Percentiles rank a stretch among this genome's conserved stretches.
Conservation (phyloP, 2,113 vertebrate species). For the Stigmatopora argus region DNA sequence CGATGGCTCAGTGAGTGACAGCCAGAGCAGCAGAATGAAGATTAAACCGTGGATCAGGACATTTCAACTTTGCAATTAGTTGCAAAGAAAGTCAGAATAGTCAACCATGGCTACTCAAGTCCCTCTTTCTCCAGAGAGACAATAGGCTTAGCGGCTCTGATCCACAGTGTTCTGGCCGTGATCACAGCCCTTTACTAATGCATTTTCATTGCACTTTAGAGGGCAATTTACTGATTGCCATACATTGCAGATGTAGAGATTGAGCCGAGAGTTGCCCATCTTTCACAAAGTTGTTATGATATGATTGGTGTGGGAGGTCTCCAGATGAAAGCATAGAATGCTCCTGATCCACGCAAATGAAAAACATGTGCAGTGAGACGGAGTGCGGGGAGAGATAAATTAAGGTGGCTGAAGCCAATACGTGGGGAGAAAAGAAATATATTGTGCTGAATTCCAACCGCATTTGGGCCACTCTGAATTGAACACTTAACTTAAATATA, state of each 20-base stretch:
- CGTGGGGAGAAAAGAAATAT: constrained; percentile 42
- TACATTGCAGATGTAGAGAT: constrained; percentile 42
- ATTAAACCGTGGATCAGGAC: constrained; percentile 62
- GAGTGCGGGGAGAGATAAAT: constrained; percentile 43
- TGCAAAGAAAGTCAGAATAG: constrained; percentile 53
- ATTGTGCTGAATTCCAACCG: constrained; percentile 29
- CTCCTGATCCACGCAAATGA: constrained; percentile 40
- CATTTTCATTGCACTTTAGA: constrained; percentile 48
- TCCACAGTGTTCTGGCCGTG: constrained; percentile 51
- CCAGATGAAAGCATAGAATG: constrained; percentile 17
- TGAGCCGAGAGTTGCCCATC: constrained; percentile 24
- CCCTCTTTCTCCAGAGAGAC: constrained; percentile 65
- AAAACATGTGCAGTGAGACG: constrained; percentile 45
- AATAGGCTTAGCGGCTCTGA: constrained; percentile 59
- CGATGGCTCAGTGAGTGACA: constrained; percentile 52
- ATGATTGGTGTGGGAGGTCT: constrained; percentile 26
- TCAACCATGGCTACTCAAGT: constrained; percentile 48
- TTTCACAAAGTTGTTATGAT: constrained; percentile 28
- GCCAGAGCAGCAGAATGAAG: constrained; percentile 53
- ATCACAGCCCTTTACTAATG: constrained; percentile 59
- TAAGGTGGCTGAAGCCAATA: constrained; percentile 47
- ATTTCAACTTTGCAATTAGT: constrained; percentile 55
- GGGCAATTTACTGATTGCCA: constrained; percentile 67
- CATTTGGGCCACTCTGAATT: constrained; percentile 43
- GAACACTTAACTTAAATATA: constrained; percentile 45